These are phyloP conservation scores for Holocentrus rufus DNA, from an alignment of 2,797 vertebrate genomes.

Conservation along the genomic window DNA sequence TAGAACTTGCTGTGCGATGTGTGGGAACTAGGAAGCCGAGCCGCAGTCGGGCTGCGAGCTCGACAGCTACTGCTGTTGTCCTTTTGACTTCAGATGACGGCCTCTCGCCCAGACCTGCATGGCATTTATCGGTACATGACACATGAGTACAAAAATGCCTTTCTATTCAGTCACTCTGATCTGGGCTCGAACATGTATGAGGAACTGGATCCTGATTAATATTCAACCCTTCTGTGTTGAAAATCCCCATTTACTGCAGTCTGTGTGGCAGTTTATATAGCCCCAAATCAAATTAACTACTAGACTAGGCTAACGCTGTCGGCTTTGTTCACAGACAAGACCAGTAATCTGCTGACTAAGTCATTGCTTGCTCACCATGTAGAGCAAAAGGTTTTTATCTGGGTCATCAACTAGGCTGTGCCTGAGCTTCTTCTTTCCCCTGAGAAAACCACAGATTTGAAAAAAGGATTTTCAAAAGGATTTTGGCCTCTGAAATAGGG, in stretches of 20 bases:
- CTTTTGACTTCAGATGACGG: conserved; percentile 30
- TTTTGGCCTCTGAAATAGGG: conserved; percentile 22
- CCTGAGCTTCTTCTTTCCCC: conserved; percentile 32
- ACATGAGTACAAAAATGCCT: conserved; percentile 8
- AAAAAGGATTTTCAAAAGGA: conserved; percentile 5
- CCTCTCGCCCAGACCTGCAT: conserved; percentile 29
- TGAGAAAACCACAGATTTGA: conserved; percentile 44
- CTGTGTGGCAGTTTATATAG: conserved; percentile 1
- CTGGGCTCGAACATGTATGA: neutral
- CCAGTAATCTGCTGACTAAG: conserved; percentile 62
- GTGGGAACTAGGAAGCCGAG: conserved; percentile 45
- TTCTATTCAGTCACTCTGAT: conserved; percentile 15
- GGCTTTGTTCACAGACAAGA: conserved; percentile 57
- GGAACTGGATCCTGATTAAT: conserved; percentile 33
- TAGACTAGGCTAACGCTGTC: conserved; percentile 21
- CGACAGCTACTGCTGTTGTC: conserved; percentile 59
- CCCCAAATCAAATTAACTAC: conserved; percentile 45
- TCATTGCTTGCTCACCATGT: conserved; percentile 47
- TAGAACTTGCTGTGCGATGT: conserved; percentile 50
- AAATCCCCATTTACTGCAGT: conserved; percentile 10
- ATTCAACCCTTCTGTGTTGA: too few relatives aligned
- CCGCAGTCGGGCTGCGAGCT: conserved; percentile 20
- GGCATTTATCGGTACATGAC: conserved; percentile 19
- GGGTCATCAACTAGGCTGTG: conserved; percentile 64
- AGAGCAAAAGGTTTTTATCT: conserved; percentile 61